These are phyloP conservation scores for Limnodromus scolopaceus DNA, from an alignment of 2,797 vertebrate genomes.

Conservation along the genomic window DNA sequence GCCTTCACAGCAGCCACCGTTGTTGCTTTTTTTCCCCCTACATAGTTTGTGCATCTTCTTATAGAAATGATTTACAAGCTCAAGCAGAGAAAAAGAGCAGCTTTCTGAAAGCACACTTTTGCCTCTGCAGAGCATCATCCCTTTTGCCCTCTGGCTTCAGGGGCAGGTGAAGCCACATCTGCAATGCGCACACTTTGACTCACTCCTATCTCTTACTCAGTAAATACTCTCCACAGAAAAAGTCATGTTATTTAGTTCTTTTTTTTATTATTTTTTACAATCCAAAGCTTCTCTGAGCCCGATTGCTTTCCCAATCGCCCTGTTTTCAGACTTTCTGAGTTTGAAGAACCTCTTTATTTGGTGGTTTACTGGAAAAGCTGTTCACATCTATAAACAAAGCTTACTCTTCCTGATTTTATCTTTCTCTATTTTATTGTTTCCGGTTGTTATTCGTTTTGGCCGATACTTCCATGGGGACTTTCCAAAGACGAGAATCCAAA, in stretches of 20 bases:
- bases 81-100: not conserved
- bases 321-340: not conserved
- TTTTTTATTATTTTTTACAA: not conserved
- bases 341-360: not conserved
- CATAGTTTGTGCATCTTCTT: not conserved
- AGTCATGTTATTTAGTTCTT: rapidly evolving
- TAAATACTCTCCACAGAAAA: not conserved
- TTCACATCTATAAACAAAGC: conserved; percentile 41
- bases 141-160: not conserved
- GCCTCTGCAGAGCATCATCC: rapidly evolving
- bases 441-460: conserved; percentile 51
- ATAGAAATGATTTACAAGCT: not conserved
- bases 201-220: not conserved
- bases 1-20: not conserved
- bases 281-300: not conserved
- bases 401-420: conserved; percentile 56
- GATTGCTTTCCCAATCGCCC: not conserved
- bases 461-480: conserved; percentile 58
- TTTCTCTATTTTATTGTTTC: conserved; percentile 52
- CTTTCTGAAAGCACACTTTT: not conserved
- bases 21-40: not conserved
- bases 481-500: conserved; percentile 50
- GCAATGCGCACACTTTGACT: not conserved
- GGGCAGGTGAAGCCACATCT: not conserved
- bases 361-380: conserved; percentile 67